Conservation (phyloP, 2,113 vertebrate species). For the Toxostoma redivivum region DNA sequence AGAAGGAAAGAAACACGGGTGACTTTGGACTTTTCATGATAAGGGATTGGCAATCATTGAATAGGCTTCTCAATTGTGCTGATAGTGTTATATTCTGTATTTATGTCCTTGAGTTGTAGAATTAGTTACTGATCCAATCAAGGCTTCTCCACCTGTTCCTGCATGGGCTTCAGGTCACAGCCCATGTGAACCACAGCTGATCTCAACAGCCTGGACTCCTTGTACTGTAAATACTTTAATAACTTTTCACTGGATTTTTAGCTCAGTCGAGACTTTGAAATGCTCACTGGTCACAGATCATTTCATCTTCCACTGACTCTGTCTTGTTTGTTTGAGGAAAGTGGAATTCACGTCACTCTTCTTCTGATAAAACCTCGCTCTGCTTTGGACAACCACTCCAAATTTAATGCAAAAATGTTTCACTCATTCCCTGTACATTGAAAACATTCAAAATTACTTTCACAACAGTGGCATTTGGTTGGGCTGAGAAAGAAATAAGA, state of each 20-base stretch:
- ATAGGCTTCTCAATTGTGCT: conserved; percentile 19
- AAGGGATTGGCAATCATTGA: neutral
- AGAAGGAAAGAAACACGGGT: neutral
- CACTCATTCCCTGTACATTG: neutral
- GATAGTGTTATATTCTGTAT: neutral
- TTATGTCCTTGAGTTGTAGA: neutral
- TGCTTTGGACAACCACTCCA: neutral
- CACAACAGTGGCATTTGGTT: neutral
- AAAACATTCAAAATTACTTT: neutral
- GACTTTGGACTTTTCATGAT: conserved; percentile 4
- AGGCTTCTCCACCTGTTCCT: neutral
- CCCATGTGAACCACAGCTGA: neutral
- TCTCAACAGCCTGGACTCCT: neutral
- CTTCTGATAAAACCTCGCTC: neutral
- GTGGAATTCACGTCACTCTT: neutral
- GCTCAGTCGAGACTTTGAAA: neutral
- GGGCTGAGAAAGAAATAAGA: neutral
- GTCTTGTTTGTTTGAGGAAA: neutral
- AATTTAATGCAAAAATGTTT: neutral
- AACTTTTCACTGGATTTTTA: neutral
- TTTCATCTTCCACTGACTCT: neutral
- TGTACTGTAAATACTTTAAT: neutral
- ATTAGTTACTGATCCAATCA: neutral
- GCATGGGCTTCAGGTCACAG: fast-evolving
- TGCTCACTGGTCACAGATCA: neutral